phyloP scores from a whole-genome alignment of 2,888 invertebrate species.

The Theristus sp. region DNA sequence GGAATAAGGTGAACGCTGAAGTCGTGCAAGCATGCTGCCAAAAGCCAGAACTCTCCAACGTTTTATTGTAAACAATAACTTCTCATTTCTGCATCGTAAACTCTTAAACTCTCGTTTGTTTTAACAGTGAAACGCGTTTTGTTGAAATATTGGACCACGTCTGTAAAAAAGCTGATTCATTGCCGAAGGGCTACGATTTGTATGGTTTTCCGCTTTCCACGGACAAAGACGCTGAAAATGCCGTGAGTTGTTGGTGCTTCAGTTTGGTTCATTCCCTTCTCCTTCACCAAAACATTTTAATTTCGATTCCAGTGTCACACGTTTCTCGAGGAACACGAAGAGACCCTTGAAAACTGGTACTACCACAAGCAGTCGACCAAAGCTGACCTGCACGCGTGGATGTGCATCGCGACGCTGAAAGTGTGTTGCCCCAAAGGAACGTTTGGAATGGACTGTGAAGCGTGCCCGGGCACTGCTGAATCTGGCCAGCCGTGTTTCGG shows the following conservation, averaged over 20 bases:
- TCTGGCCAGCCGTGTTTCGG: constrained; percentile 55
- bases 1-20: too few species aligned
- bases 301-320: constrained; percentile 49
- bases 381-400: constrained; percentile 47
- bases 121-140: constrained; percentile 56
- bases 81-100: too few species aligned
- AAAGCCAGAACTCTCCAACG: too few species aligned
- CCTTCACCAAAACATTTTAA: background rate
- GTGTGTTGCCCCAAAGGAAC: constrained; percentile 67
- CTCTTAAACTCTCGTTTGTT: background rate
- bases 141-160: constrained; percentile 73
- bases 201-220: background rate
- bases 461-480: constrained; percentile 49
- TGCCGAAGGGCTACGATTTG: background rate
- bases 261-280: too few species aligned
- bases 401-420: constrained; percentile 49
- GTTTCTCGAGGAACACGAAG: constrained; percentile 64
- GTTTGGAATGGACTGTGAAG: constrained; percentile 58
- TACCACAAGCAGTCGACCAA: constrained; percentile 44
- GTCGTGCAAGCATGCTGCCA: too few species aligned
- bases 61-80: too few species aligned
- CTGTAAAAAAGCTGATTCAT: constrained; percentile 36
- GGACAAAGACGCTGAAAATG: background rate
- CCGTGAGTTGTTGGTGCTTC: background rate
- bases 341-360: constrained; percentile 72